A percentile compares a stretch with the other conserved stretches of the same genome.
Conservation (phyloP, 2,797 vertebrate species). For the Huso huso region DNA sequence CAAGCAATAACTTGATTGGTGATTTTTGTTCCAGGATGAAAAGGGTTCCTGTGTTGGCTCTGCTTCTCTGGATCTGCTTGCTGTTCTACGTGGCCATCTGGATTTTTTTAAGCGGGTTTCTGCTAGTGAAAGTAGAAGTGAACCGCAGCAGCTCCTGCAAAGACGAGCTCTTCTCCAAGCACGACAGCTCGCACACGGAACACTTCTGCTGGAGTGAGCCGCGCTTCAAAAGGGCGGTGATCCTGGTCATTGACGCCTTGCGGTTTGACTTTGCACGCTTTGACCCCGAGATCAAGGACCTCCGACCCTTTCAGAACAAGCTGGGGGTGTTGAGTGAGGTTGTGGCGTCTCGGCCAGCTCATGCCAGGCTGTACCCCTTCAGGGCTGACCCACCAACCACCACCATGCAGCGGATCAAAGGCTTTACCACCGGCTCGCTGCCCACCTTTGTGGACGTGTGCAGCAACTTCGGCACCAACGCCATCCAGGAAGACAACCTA, state of each 20-base stretch:
- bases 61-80: conserved; percentile 72
- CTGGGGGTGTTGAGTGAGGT: conserved; percentile 67
- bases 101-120: conserved; percentile 83
- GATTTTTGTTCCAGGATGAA: conserved; percentile 58
- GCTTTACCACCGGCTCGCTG: conserved; percentile 84
- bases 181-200: conserved; percentile 26
- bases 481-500: conserved; percentile 89
- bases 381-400: conserved; percentile 86
- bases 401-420: conserved; percentile 97
- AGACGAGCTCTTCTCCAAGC: conserved; percentile 54
- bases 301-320: conserved; percentile 75
- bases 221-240: conserved; percentile 68
- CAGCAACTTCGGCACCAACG: conserved; percentile 88
- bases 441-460: conserved; percentile 91
- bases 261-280: conserved; percentile 75
- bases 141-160: conserved; percentile 75
- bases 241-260: conserved; percentile 85
- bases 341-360: conserved; percentile 50
- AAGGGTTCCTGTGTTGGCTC: conserved; percentile 59
- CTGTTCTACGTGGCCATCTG: conserved; percentile 75
- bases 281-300: conserved; percentile 52
- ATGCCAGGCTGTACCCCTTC: conserved; percentile 79
- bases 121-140: conserved; percentile 83
- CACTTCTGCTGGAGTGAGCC: conserved; percentile 69
- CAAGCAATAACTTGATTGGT: too few relatives aligned